Conservation (phyloP, 2,797 vertebrate species). For the Gallinago nigripennis region DNA sequence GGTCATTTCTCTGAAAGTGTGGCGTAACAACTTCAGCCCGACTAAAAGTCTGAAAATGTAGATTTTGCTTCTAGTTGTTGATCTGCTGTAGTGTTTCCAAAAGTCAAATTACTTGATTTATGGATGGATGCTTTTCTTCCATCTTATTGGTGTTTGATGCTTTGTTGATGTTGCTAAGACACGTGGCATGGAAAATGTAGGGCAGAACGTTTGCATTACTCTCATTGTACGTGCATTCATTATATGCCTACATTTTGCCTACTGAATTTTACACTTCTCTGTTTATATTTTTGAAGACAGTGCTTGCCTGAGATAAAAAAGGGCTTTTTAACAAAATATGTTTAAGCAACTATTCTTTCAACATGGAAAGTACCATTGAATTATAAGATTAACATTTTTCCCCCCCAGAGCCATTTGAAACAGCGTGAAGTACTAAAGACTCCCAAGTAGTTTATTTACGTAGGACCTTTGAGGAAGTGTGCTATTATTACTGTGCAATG, state of each 20-base stretch:
- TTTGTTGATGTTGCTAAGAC: not conserved
- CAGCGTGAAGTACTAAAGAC: not conserved
- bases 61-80: not conserved
- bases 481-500: conserved; percentile 4
- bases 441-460: not conserved
- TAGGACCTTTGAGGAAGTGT: conserved; percentile 8
- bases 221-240: not conserved
- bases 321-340: not conserved
- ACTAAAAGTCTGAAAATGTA: not conserved
- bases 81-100: not conserved
- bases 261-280: not conserved
- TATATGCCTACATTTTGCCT: not conserved
- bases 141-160: not conserved
- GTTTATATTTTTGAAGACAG: not conserved
- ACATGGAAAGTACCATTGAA: not conserved
- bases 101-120: not conserved
- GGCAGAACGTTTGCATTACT: not conserved
- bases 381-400: not conserved
- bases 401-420: not conserved
- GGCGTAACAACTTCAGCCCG: not conserved
- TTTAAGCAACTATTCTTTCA: not conserved
- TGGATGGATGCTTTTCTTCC: not conserved
- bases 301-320: not conserved
- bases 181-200: not conserved
- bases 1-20: not conserved